phyloP scores from a whole-genome alignment of 2,888 invertebrate species.

The Cryptocephalus primarius region DNA sequence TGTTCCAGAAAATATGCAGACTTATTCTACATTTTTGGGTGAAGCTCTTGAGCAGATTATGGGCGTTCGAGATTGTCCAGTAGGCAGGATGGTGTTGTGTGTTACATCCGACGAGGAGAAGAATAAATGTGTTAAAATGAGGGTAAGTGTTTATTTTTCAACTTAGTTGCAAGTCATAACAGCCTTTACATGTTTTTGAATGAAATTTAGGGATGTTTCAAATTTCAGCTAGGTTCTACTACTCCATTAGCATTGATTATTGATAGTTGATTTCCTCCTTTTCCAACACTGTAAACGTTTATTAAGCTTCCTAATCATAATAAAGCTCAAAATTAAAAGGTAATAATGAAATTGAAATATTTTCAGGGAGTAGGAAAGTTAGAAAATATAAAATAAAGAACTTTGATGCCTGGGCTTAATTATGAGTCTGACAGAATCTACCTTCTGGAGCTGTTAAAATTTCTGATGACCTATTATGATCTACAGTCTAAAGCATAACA shows the following conservation, averaged over 20 bases:
- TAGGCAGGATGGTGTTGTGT: conserved; percentile 75
- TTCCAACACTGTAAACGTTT: neutral
- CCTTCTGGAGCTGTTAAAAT: no score
- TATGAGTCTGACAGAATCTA: neutral
- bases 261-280: neutral
- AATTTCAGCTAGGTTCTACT: no score
- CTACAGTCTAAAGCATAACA: no score
- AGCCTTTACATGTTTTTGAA: no score
- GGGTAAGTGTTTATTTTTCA: conserved; percentile 42
- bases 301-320: neutral
- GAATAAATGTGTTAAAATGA: conserved; percentile 87
- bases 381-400: no score
- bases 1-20: conserved; percentile 63
- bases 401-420: neutral
- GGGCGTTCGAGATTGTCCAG: conserved; percentile 72
- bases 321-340: no score
- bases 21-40: conserved; percentile 62
- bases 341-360: no score
- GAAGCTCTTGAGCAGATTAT: conserved; percentile 57
- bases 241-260: no score
- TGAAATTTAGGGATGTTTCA: no score
- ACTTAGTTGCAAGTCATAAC: neutral
- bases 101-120: conserved; percentile 85
- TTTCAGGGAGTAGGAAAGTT: no score
- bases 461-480: no score